Percentiles rank a stretch among this genome's conserved stretches.
Evolutionary conservation across 1,140 invertebrate genomes (phyloP).

Genomic region (Cardiocondyla obscurior): DNA sequence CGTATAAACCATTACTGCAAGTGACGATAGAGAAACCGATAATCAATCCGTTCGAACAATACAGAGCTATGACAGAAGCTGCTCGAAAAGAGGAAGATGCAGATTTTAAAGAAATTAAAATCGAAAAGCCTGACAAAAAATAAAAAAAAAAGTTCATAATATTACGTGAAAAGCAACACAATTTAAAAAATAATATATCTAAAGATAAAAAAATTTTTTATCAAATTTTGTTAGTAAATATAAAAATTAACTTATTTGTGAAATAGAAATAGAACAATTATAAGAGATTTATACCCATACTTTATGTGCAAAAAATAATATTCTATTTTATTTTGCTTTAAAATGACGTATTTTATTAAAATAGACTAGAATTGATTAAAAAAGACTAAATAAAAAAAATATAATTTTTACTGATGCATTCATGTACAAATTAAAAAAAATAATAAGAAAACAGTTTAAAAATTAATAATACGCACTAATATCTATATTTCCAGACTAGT

Average conservation of each 20-base stretch:
- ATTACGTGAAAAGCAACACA: not conserved
- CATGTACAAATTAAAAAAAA: not conserved
- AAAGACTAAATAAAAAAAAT: not conserved
- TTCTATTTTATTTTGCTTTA: not conserved
- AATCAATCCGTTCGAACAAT: slow-evolving; percentile 67
- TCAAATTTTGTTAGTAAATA: not conserved
- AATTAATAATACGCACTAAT: not conserved
- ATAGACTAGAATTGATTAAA: too few relatives aligned
- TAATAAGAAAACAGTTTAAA: too few relatives aligned
- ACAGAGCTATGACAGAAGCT: slow-evolving; percentile 54
- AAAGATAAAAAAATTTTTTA: not conserved
- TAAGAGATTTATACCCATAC: too few relatives aligned
- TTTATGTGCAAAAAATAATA: slow-evolving; percentile 8
- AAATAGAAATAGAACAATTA: too few relatives aligned
- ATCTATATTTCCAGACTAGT: slow-evolving; percentile 18
- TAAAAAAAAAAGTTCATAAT: not conserved
- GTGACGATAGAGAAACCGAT: slow-evolving; percentile 69
- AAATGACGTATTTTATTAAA: slow-evolving; percentile 8
- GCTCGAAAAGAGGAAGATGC: slow-evolving; percentile 5
- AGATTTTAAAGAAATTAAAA: slow-evolving; percentile 53
- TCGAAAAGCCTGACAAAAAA: slow-evolving; percentile 39
- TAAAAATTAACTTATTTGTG: too few relatives aligned
- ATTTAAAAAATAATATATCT: not conserved
- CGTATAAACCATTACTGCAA: slow-evolving; percentile 67
- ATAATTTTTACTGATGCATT: slow-evolving; percentile 26